Base-by-base conservation (phyloP, 2,888 invertebrate genomes). In the Cheilosia grossa region DNA sequence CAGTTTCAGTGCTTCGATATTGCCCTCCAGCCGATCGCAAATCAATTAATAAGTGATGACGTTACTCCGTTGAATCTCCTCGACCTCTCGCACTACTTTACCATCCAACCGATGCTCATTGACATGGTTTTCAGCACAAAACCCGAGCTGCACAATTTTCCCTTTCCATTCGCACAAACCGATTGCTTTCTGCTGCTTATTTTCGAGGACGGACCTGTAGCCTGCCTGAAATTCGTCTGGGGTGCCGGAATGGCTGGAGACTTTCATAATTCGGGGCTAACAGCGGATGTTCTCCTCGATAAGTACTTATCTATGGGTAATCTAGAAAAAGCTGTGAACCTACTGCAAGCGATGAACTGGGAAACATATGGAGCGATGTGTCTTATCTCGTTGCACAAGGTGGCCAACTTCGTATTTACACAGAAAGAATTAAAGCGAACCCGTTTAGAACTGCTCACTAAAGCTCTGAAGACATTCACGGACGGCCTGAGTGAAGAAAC, bases 381-480 rank as follows among this genome's bases (percentile, higher is more conserved):
- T 87, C 94, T 97, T 87, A 94, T 94, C 80, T 95, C 96, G 0
- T 92, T 98, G 78, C 96, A 96, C 88, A 94, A 94, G 88, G 95
- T 97, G 82, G 93, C 95, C 51, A 95, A 95, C 89, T 93, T 94
- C 91, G 92, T 91, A n/a, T 92, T 91, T 88, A 92, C 90, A 58
- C 89, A 89, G 2, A 89, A 89, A 0, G 93, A 93, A 78, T 87
- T 89, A 4, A 88, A 90, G 13, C 88, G 90, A 1, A 78, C 87
- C 10, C 88, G 90, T 0, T 88, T 90, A 88, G 95, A 94, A 77
- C 92, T 94, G 87, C 93, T 97, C 87, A 96, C 97, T 91, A 95
- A 94, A 87, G 96, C 97, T 10, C 92, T 98, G 24, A 97, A 97
- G 42, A 95, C 96, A 82, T 98, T 95, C 92, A 95, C 97, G 13